Evolutionary conservation across 1,140 invertebrate species (phyloP).

Genomic region (Apolygus lucorum): DNA sequence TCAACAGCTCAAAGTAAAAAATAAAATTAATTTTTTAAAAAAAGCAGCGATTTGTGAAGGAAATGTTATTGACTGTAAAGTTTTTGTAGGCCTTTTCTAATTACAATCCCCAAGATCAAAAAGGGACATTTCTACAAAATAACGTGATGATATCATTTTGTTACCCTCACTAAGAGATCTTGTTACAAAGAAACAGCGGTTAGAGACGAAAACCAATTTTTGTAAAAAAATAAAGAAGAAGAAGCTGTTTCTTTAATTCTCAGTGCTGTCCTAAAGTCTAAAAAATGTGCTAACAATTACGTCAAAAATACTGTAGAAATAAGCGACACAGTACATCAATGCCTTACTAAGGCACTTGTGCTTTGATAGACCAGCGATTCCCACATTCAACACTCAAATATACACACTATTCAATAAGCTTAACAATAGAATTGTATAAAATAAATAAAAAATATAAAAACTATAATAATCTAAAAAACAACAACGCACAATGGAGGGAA

Average conservation of each 20-base stretch:
- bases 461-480: constrained; percentile 14
- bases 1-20: background rate
- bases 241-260: background rate
- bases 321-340: constrained; percentile 17
- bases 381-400: constrained; percentile 14
- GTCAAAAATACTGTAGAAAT: constrained; percentile 18
- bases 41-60: background rate
- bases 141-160: background rate
- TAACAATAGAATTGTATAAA: constrained; percentile 2
- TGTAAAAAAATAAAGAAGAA: background rate
- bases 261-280: background rate
- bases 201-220: background rate
- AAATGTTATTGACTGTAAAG: background rate
- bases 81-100: constrained; percentile 2
- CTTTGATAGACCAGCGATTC: constrained; percentile 18
- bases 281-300: constrained; percentile 17
- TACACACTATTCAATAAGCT: constrained; percentile 14
- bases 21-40: too few relatives aligned
- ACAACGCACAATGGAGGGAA: constrained; percentile 19
- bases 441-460: constrained; percentile 12
- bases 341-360: constrained; percentile 23
- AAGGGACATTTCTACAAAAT: background rate
- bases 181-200: constrained; percentile 4
- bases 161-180: constrained; percentile 10
- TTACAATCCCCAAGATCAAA: background rate